Conservation (phyloP, 1,140 invertebrate species). For the Acyrthosiphon pisum region DNA sequence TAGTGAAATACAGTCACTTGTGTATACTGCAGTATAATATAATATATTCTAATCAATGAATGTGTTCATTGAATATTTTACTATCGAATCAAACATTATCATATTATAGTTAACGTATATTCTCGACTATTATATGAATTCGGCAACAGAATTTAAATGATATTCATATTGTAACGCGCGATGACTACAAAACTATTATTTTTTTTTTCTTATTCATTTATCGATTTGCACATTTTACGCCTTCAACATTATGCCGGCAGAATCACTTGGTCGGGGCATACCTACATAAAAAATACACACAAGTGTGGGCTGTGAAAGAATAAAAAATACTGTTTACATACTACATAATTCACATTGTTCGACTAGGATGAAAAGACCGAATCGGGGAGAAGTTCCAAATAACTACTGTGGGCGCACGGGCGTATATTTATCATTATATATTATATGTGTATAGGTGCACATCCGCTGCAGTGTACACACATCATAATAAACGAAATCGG, state of each 20-base stretch:
- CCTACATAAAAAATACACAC: background rate
- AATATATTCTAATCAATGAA: background rate
- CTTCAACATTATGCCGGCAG: background rate
- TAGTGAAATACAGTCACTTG: background rate
- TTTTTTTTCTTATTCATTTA: background rate
- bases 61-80: background rate
- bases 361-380: background rate
- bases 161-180: background rate
- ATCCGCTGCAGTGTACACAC: background rate
- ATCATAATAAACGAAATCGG: background rate
- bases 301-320: background rate
- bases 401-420: conserved; percentile 29
- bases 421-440: background rate
- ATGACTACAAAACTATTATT: background rate
- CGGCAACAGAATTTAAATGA: background rate
- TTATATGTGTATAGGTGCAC: background rate
- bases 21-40: background rate
- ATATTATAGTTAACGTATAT: background rate
- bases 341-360: conserved; percentile 25
- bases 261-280: background rate
- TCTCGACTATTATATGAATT: background rate
- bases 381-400: conserved; percentile 10
- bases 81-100: background rate
- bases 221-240: background rate
- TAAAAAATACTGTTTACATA: background rate